Evolutionary conservation across 2,113 vertebrate species (phyloP).

Genomic region (Setophaga petechia): DNA sequence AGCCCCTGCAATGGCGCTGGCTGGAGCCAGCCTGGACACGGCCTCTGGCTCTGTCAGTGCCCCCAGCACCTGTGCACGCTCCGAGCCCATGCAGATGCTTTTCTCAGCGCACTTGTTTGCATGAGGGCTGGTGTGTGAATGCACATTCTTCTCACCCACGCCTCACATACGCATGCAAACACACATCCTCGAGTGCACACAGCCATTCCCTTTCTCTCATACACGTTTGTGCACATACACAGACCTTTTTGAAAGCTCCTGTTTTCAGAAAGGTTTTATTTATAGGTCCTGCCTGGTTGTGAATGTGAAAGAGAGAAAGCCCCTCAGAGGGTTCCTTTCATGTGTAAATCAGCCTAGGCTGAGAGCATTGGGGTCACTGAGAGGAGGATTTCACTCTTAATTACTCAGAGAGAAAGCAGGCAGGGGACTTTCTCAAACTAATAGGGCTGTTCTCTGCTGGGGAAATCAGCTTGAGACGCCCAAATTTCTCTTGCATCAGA

Average conservation of each 20-base stretch:
- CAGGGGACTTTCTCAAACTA: slow-evolving; percentile 64
- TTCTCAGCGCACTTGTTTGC: background rate
- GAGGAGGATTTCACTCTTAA: slow-evolving; percentile 80
- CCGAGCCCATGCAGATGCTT: background rate
- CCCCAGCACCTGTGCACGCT: background rate
- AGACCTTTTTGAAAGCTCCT: slow-evolving; percentile 70
- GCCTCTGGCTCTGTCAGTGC: background rate
- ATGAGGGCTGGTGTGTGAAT: background rate
- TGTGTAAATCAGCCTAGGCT: slow-evolving; percentile 79
- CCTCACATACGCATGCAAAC: slow-evolving; percentile 25
- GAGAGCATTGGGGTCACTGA: slow-evolving; percentile 72
- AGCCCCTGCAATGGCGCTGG: background rate
- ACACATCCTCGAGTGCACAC: slow-evolving; percentile 34
- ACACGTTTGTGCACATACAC: slow-evolving; percentile 31
- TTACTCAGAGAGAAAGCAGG: slow-evolving; percentile 76
- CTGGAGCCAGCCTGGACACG: background rate
- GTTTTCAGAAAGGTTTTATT: slow-evolving; percentile 78
- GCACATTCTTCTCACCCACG: background rate
- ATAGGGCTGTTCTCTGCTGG: slow-evolving; percentile 48
- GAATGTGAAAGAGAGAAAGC: slow-evolving; percentile 77
- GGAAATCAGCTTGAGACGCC: slow-evolving; percentile 21
- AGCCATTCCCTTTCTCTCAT: slow-evolving; percentile 18
- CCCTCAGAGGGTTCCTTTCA: slow-evolving; percentile 76
- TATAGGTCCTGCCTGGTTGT: slow-evolving; percentile 74
- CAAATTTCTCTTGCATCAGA: slow-evolving; percentile 43